Base-by-base conservation (phyloP, 2,797 vertebrate genomes). In the Catharus ustulatus region DNA sequence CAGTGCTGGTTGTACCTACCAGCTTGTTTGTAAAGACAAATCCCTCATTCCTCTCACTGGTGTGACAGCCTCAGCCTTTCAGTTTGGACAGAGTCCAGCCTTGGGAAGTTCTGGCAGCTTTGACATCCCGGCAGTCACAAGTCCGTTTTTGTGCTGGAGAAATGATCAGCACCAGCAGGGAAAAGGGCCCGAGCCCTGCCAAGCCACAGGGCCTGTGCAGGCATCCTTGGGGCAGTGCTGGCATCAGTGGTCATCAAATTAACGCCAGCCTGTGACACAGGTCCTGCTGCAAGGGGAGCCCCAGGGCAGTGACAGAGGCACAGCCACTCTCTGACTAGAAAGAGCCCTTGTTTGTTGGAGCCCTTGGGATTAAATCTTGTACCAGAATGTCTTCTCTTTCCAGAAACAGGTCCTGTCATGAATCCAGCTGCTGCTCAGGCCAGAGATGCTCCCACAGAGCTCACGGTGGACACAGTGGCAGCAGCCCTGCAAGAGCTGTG, bases 391-490 rank as follows among this genome's bases (percentile, higher is more conserved):
- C 43, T 96, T 90, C 30, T 97, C 88, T 97, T 84, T 95, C 82
- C 94, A 98, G 98, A 96, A 95, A 90, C 97, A 85, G 93, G 87
- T 36, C 68, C 46, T 51, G 23, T 51, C 5, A 42, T 75, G 59
- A 55, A 26, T 46, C 73, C 64, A 2, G 40, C 78, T 59, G 77
- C 93, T 36, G 55, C 94, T 84, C 89, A 93, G 84, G 82, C 81
- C 45, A 40, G 78, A 55, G 83, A 94, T 34, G 36, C 96, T 46
- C 81, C 95, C 24, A 49, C 82, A 13, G 95, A 97, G 43, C 54
- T 97, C 69, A 95, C 93, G 7, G 90, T 73, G 11, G 97, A 98
- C 87, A 79, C 87, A 10, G 95, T 96, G 40, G 91, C 92, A 16
- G 82, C 96, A 86, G 95, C 94, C 30, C 88, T 98, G 32, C 91